Evolutionary conservation across 2,113 vertebrate genomes (phyloP).

Genomic region (Martes martes): DNA sequence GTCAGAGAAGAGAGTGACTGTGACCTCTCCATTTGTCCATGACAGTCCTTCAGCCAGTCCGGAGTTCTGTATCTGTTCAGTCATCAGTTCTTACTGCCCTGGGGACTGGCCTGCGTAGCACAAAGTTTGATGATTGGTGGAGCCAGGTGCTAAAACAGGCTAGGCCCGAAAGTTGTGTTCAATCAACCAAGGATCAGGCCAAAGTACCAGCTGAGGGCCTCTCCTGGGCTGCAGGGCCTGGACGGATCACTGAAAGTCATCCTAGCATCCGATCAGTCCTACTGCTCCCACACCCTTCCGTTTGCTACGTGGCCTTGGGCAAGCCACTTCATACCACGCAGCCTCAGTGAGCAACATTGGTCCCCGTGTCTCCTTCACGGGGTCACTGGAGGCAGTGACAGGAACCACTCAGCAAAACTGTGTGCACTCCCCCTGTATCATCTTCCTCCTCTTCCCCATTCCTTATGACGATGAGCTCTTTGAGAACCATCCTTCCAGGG

Average conservation of each 20-base stretch:
- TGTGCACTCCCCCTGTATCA: accelerated
- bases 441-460: background rate
- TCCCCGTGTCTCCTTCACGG: background rate
- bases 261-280: background rate
- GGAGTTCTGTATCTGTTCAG: background rate
- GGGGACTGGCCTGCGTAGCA: background rate
- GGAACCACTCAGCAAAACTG: background rate
- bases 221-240: background rate
- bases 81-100: background rate
- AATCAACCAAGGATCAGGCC: background rate
- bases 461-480: accelerated
- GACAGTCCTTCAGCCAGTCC: background rate
- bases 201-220: background rate
- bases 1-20: background rate
- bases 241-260: too few species aligned
- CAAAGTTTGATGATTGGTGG: background rate
- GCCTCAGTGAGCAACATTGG: accelerated
- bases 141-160: background rate
- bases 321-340: background rate
- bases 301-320: background rate
- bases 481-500: background rate
- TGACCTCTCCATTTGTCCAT: accelerated
- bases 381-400: background rate
- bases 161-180: background rate
- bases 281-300: background rate